These are phyloP conservation scores for Drosophila sturtevanti DNA, from an alignment of 1,140 invertebrate species.

Conservation along the genomic window DNA sequence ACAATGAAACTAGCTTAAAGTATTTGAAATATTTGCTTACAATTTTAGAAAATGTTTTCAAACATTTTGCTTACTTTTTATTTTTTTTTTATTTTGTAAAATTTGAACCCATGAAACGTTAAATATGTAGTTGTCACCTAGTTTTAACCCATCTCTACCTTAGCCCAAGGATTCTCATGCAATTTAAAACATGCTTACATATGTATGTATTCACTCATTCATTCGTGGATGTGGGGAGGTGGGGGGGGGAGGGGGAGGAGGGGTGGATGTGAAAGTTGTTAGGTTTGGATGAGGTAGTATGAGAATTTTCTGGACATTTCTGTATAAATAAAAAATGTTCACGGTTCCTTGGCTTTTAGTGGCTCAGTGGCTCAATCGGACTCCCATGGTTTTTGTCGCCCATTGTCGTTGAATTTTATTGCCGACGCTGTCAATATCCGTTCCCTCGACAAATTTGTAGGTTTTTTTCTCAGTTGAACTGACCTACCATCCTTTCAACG, in stretches of 20 bases:
- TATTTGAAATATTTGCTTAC: no score
- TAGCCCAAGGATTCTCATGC: not conserved
- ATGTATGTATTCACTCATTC: not conserved
- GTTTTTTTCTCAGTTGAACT: constrained; percentile 10
- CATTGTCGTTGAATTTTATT: constrained; percentile 27
- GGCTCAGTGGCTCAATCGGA: constrained; percentile 8
- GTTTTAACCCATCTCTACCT: not conserved
- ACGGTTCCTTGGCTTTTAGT: constrained; percentile 38
- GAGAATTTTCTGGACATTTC: not conserved
- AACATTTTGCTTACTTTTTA: no score
- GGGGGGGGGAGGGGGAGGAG: not conserved
- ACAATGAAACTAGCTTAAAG: no score
- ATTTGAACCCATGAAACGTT: not conserved
- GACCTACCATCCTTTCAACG: not conserved
- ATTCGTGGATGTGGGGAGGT: not conserved
- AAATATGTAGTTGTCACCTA: not conserved
- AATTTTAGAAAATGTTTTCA: no score
- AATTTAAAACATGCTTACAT: constrained; percentile 3
- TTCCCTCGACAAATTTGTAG: constrained; percentile 5
- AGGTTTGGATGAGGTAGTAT: no score
- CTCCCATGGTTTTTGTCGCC: not conserved
- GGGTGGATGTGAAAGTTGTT: not conserved
- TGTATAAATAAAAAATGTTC: constrained; percentile 49
- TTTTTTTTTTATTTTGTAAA: no score
- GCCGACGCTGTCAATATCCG: constrained; percentile 18